Evolutionary conservation across 2,113 vertebrate genomes (phyloP), one percentile per base, ranked within the genome.

Genomic region (Poeciliopsis occidentalis): DNA sequence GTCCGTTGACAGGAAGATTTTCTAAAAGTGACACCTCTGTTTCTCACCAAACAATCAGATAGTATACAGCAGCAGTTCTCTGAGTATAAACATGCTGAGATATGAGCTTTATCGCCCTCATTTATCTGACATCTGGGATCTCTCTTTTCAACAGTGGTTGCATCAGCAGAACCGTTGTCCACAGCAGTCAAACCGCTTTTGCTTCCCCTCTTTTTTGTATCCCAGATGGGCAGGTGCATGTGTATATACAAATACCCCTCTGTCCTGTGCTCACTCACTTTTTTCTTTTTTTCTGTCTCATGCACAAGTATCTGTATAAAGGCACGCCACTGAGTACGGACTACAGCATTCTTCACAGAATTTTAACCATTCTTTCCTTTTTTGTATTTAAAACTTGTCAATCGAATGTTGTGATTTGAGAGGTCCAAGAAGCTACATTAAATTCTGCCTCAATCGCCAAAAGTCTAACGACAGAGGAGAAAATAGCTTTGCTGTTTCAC

Each of bases 101-200:
- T 91, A 92, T 81, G 87, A 88, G 75, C 77, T 93, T 91, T 92
- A 92, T 93, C 85, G n/a, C 81, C 81, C 68, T 79, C 75, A 71
- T 76, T 88, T 89, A 88, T 71, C 79, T 57, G 60, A 73, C 86
- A 88, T 84, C 84, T 90, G 87, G 79, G 75, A 87, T 69, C 79
- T 5, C 27, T 75, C 83, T 76, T 61, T 87, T 75, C 82, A 73
- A 47, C 73, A 76, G 75, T 69, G 61, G 77, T 84, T 78, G 67
- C 83, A 78, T 91, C 92, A 92, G 88, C 89, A 92, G 3, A 84
- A 85, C 79, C 1, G 73, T 85, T 86, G 79, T 83, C 78, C 63
- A 22, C 60, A 64, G 71, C 78, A 79, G 86, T 89, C 81, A 82
- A 63, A 70, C 84, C 72, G 64, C 73, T 78, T 84, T 83, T 60